Percentiles rank a stretch among this genome's conserved stretches.
Evolutionary conservation across 23 tunicate genomes (phyloP).

Genomic region (Ciona savignyi): DNA sequence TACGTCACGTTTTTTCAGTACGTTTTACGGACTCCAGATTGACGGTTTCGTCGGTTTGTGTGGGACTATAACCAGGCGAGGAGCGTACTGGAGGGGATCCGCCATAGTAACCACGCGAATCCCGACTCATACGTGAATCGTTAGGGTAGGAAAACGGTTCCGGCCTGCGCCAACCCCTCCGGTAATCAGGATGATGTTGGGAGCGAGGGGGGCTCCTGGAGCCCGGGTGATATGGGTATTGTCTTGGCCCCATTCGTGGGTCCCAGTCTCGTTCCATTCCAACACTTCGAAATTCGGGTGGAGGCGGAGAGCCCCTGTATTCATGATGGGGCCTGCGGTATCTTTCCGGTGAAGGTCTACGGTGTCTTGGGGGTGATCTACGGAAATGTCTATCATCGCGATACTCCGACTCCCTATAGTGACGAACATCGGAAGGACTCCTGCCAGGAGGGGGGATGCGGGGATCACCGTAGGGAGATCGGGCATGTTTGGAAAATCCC

Average conservation of each 20-base stretch:
- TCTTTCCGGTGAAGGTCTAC: conserved; percentile 16
- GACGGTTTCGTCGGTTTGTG: conserved; percentile 15
- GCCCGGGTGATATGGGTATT: conserved; percentile 15
- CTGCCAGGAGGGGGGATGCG: conserved; percentile 28
- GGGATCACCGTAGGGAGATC: conserved; percentile 37
- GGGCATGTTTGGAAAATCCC: conserved; percentile 6
- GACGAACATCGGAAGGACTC: conserved; percentile 29
- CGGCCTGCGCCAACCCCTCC: conserved; percentile 19
- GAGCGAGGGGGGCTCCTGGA: conserved; percentile 40
- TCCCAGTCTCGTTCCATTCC: conserved; percentile 21
- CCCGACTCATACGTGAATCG: conserved; percentile 10
- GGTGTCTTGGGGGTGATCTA: conserved; percentile 40
- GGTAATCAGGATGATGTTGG: conserved; percentile 34
- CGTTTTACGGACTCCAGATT: conserved; percentile 6
- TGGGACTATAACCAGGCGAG: conserved; percentile 44
- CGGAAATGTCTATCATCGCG: conserved; percentile 46
- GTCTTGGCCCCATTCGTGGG: conserved; percentile 24
- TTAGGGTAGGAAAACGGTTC: conserved; percentile 7
- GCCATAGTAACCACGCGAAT: conserved; percentile 21
- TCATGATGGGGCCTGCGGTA: conserved; percentile 14
- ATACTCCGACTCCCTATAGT: conserved; percentile 25
- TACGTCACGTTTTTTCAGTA: conserved; percentile 20
- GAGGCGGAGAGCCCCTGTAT: conserved; percentile 41
- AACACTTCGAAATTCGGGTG: conserved; percentile 9
- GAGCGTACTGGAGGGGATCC: conserved; percentile 28